Evolutionary conservation across 2,888 invertebrate genomes (phyloP), one percentile per base, ranked within the genome.

Genomic region (Deilephila porcellus): DNA sequence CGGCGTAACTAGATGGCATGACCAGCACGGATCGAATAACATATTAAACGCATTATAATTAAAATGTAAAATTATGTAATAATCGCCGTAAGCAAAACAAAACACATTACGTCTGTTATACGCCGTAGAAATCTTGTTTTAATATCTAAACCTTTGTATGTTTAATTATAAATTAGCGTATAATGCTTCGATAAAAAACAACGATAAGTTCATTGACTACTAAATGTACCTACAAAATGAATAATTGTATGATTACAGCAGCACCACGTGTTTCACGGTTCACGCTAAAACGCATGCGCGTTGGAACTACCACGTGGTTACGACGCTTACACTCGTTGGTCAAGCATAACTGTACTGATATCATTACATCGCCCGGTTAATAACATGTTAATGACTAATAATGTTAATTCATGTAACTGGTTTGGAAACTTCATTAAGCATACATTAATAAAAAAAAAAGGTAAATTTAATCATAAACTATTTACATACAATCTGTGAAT

Each of bases 141-240:
- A 25, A 67, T 67, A 52, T 25, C 20, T 20, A 20, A 20, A 45
- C n/a, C 34, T n/a, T n/a, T 19, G n/a, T 63, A 32, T 62, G 8
- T 34, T 19, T 63, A 63, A 19, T 62, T 29, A 62, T 17, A 62
- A 62, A 60, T 63, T 63, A 63, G 17, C 19, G 34, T 63, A 63
- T 37, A n/a, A 29, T 20, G 25, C 5, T 7, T 45, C 45, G 25
- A 29, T 60, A 29, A 67, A 45, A 25, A 52, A 67, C 20, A 25
- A 67, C 52, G 77, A 79, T 80, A 81, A 82, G 79, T 83, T 83
- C 81, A 86, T 85, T 85, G 78, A 83, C 78, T 74, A 78, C 74
- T 52, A 74, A 75, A 75, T 70, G 74, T 76, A 74, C n/a, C 72
- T 67, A 67, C 59, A 67, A 25, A 73, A 59, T 67, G 59, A 73